phyloP scores from a whole-genome alignment of 2,113 vertebrate genomes.

The Clarias batrachus region DNA sequence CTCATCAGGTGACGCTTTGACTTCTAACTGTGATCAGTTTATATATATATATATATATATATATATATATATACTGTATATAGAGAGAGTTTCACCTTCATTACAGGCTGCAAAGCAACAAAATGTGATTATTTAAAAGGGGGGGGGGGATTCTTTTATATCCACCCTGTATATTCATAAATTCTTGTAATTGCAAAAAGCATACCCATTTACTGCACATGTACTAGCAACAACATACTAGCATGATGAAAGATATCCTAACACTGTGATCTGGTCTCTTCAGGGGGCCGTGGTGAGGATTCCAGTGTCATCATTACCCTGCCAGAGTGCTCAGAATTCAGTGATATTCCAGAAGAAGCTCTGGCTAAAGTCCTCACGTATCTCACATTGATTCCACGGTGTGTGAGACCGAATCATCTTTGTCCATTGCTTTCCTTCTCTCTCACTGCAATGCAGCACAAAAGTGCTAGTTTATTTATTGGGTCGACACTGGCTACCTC shows the following conservation, averaged over 20 bases:
- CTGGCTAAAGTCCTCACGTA: conserved; percentile 86
- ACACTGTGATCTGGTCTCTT: conserved; percentile 15
- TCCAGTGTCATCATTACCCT: conserved; percentile 92
- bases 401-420: conserved; percentile 41
- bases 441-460: conserved; percentile 71
- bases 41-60: too few species aligned
- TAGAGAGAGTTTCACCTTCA: too few species aligned
- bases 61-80: too few species aligned
- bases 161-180: too few species aligned
- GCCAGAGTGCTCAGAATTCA: conserved; percentile 87
- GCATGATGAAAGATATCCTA: background rate
- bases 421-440: conserved; percentile 22
- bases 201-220: background rate
- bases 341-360: conserved; percentile 82
- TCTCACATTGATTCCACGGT: conserved; percentile 88
- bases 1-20: too few species aligned
- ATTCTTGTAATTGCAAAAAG: background rate
- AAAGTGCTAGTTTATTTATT: conserved; percentile 57
- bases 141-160: background rate
- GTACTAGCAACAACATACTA: background rate
- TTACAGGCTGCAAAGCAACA: too few species aligned
- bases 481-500: conserved; percentile 52
- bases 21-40: too few species aligned
- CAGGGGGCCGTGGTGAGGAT: conserved; percentile 89
- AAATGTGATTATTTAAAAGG: too few species aligned